Conservation (phyloP, 2,888 invertebrate genomes). For the Blera fallax region DNA sequence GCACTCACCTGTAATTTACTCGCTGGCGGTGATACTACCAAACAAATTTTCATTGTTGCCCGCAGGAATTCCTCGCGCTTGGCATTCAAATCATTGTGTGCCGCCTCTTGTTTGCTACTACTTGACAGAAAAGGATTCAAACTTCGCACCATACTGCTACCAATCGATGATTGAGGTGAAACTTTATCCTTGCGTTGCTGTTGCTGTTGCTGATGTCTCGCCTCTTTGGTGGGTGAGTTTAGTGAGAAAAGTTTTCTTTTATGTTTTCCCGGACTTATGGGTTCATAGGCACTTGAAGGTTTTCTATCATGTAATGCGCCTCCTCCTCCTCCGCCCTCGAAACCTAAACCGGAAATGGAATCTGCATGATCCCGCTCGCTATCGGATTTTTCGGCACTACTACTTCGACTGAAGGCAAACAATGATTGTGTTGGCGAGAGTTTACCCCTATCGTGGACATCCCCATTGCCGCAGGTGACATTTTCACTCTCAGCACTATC, state of each 20-base stretch:
- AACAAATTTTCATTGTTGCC: constrained; percentile 88
- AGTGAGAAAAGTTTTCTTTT: constrained; percentile 79
- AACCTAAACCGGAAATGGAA: constrained; percentile 74
- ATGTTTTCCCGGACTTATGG: constrained; percentile 78
- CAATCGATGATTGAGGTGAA: constrained; percentile 73
- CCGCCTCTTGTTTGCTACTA: constrained; percentile 73
- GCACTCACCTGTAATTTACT: constrained; percentile 81
- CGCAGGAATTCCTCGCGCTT: constrained; percentile 87
- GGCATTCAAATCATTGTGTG: constrained; percentile 77
- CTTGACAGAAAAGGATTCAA: constrained; percentile 80
- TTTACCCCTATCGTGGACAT: constrained; percentile 46
- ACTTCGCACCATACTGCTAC: constrained; percentile 76
- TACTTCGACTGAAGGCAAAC: constrained; percentile 60
- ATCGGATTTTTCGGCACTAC: constrained; percentile 64
- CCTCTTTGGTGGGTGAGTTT: constrained; percentile 77
- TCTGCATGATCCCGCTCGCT: constrained; percentile 74
- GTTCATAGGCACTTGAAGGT: constrained; percentile 72
- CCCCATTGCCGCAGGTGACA: constrained; percentile 46
- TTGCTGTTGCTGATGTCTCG: constrained; percentile 74
- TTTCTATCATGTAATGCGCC: constrained; percentile 26
- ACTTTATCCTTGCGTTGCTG: constrained; percentile 71
- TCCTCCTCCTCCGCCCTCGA: constrained; percentile 44
- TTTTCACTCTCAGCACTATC: constrained; percentile 78
- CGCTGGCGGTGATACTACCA: constrained; percentile 87
- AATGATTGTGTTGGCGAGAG: constrained; percentile 52